Evolutionary conservation across 2,797 vertebrate genomes (phyloP), one percentile per base, ranked within the genome.

Genomic region (Prunella strophiata): DNA sequence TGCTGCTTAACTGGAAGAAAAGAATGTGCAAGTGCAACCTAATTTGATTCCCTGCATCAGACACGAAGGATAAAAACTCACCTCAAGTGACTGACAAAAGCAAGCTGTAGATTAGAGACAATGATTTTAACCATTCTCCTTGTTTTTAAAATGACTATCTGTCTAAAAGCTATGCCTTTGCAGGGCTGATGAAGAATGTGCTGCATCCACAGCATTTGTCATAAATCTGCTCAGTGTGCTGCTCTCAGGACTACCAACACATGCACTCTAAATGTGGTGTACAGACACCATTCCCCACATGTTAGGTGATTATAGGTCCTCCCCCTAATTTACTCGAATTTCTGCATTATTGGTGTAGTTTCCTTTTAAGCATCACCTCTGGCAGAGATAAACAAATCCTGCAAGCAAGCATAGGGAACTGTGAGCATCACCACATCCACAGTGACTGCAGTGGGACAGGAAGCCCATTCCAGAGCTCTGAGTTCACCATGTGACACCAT

Each of bases 21-120:
- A 83, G 5, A 58, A 57, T 6, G 27, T 48, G 13, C 22, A 32
- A 57, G 29, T 38, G 11, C 32, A 63, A 32, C 45, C 52, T 77
- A 57, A 82, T 67, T 57, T 67, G 32, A n/a, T 63, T 45, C 55
- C 66, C 27, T 66, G 51, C 20, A 58, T 38, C 40, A 75, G 87
- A 76, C 47, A 59, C 40, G 57, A 87, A 84, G 12, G 13, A 57
- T 65, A 85, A 94, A 85, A 94, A 86, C 16, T 67, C 80, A 75
- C 50, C 50, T 75, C 22, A 80, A 52, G 51, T 47, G 40, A 43
- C 58, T 65, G 58, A 47, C 13, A 65, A 91, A 90, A 88, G 17
- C 17, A 84, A 78, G 27, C 14, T 62, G 19, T 38, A 75, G 45
- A 26, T 84, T 84, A 54, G 58, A 93, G 13, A 27, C 25, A 52